Percentiles rank a stretch among this genome's conserved stretches.
Evolutionary conservation across 1,140 invertebrate genomes (phyloP).

Genomic region (Heliconius congener): DNA sequence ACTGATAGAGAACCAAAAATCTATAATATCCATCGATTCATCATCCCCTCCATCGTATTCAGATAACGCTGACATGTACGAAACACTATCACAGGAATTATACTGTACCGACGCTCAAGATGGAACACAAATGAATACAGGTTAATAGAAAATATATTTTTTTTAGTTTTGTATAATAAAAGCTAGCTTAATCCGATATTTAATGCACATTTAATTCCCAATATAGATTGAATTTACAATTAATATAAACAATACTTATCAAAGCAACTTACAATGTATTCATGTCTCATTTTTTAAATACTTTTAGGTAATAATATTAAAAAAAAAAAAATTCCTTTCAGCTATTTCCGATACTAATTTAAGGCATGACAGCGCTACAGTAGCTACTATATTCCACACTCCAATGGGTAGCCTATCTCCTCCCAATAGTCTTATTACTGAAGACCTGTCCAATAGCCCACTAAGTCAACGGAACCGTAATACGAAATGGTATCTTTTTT

Average conservation of each 20-base stretch:
- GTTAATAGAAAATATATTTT: neutral
- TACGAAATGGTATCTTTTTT: constrained; percentile 64
- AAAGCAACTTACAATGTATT: too few species aligned
- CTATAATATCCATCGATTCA: constrained; percentile 54
- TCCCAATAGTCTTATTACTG: constrained; percentile 62
- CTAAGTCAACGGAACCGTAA: constrained; percentile 17
- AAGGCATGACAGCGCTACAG: neutral
- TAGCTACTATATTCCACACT: constrained; percentile 29
- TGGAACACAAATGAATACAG: constrained; percentile 16
- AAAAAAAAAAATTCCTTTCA: neutral
- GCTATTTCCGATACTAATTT: neutral
- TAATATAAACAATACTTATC: too few species aligned
- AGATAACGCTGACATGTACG: neutral
- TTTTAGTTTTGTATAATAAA: neutral
- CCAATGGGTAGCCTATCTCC: constrained; percentile 39
- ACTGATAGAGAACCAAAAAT: constrained; percentile 52
- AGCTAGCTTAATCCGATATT: too few species aligned
- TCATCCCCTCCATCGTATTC: constrained; percentile 33
- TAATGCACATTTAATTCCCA: too few species aligned
- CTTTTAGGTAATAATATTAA: too few species aligned
- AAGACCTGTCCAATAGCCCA: constrained; percentile 60
- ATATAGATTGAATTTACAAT: too few species aligned
- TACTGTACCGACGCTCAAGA: constrained; percentile 37
- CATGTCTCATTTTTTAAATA: neutral
- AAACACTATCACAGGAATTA: constrained; percentile 28